Conservation (phyloP, 2,888 invertebrate genomes). For the Lathronympha strigana region DNA sequence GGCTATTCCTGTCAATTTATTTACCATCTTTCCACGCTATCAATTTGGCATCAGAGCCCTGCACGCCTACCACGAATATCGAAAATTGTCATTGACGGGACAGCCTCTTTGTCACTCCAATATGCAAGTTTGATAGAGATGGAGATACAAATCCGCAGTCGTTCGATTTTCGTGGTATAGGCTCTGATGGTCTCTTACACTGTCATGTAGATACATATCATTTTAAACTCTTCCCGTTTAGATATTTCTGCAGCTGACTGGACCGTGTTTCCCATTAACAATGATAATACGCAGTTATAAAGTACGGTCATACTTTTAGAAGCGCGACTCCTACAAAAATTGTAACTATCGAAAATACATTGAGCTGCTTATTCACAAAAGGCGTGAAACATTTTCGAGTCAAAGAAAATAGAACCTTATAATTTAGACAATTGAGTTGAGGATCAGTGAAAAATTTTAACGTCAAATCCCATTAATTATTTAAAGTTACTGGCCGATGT, state of each 20-base stretch:
- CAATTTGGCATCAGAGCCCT: no score
- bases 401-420: conserved; percentile 38
- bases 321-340: conserved; percentile 7
- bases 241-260: not conserved
- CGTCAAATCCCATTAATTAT: conserved; percentile 36
- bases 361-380: conserved; percentile 34
- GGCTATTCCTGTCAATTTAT: no score
- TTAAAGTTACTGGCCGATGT: conserved; percentile 64
- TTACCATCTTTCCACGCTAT: no score
- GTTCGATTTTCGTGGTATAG: no score
- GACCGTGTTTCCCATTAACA: not conserved
- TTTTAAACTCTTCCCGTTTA: not conserved
- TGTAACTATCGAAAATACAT: conserved; percentile 23
- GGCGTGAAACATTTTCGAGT: conserved; percentile 32
- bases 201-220: no score
- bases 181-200: no score
- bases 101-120: no score
- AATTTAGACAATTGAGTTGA: conserved; percentile 39
- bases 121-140: no score
- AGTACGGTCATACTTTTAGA: conserved; percentile 13
- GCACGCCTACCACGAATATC: no score
- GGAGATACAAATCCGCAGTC: no score
- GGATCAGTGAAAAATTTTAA: conserved; percentile 30
- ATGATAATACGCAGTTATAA: conserved; percentile 10
- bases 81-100: no score